These are phyloP conservation scores for Neocrepidodera transversa DNA, from an alignment of 2,888 invertebrate species.

Conservation along the genomic window DNA sequence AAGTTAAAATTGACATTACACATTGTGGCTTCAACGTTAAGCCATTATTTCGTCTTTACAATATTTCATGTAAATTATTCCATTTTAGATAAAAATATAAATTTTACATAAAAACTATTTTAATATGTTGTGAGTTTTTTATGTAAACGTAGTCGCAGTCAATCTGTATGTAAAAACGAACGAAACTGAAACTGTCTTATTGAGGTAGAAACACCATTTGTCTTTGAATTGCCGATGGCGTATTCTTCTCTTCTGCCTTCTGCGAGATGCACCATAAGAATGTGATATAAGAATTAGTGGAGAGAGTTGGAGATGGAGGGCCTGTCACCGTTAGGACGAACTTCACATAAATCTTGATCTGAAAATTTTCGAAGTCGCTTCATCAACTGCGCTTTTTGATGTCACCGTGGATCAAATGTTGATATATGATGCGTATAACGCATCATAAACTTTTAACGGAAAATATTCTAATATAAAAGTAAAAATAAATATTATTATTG, in stretches of 20 bases:
- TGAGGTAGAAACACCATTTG: not conserved
- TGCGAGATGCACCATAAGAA: not conserved
- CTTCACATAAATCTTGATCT: slow-evolving; percentile 9
- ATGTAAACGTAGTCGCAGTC: not conserved
- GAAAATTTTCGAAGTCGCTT: slow-evolving; percentile 11
- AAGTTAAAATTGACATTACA: too few species aligned
- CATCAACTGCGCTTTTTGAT: slow-evolving; percentile 11
- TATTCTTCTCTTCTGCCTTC: not conserved
- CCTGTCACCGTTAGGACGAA: slow-evolving; percentile 4
- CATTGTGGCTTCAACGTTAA: too few species aligned
- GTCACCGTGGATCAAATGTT: slow-evolving; percentile 9
- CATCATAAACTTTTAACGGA: too few species aligned
- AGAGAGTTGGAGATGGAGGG: slow-evolving; percentile 8
- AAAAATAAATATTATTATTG: too few species aligned
- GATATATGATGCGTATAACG: not conserved
- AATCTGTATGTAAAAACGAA: not conserved
- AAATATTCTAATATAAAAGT: too few species aligned
- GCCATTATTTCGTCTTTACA: too few species aligned
- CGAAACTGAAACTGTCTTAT: not conserved
- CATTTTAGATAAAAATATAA: too few species aligned
- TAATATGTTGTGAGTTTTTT: not conserved
- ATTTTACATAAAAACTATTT: too few species aligned
- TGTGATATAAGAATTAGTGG: slow-evolving; percentile 7
- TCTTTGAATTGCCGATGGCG: slow-evolving; percentile 1
- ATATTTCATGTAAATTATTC: too few species aligned